These are phyloP conservation scores for Caradrina kadenii DNA, from an alignment of 2,888 invertebrate genomes.

Conservation along the genomic window DNA sequence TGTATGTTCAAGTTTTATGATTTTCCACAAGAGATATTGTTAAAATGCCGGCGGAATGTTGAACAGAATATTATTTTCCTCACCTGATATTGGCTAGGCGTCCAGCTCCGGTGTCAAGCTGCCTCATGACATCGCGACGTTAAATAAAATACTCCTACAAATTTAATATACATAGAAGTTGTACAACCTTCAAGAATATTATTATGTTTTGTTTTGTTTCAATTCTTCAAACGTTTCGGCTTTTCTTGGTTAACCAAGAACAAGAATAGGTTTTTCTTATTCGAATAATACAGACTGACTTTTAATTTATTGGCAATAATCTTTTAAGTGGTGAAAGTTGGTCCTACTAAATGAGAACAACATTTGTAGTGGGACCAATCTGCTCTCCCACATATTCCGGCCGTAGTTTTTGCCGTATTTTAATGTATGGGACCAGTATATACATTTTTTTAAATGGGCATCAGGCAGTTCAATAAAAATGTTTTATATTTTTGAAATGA, in stretches of 20 bases:
- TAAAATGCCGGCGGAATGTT: not conserved
- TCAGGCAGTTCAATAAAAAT: no score
- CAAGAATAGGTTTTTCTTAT: no score
- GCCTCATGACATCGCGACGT: constrained; percentile 31
- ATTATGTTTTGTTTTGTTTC: no score
- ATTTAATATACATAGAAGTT: constrained; percentile 27
- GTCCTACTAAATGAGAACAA: not conserved
- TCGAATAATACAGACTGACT: no score
- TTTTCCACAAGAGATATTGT: not conserved
- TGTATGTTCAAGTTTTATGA: not conserved
- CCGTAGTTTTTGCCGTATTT: no score
- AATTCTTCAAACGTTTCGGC: no score
- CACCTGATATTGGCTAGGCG: constrained; percentile 54
- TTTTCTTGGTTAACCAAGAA: no score
- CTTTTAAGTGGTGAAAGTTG: not conserved
- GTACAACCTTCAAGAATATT: not conserved
- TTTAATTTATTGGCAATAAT: not conserved
- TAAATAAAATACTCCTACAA: constrained; percentile 39
- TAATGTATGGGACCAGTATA: no score
- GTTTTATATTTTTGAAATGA: no score
- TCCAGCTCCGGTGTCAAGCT: constrained; percentile 53
- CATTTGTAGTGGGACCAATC: no score
- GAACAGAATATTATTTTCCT: constrained; percentile 49
- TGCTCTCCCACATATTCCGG: no score
- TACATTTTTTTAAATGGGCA: no score